These are phyloP conservation scores for Thamnophis elegans DNA, from an alignment of 2,797 vertebrate species.

Conservation along the genomic window DNA sequence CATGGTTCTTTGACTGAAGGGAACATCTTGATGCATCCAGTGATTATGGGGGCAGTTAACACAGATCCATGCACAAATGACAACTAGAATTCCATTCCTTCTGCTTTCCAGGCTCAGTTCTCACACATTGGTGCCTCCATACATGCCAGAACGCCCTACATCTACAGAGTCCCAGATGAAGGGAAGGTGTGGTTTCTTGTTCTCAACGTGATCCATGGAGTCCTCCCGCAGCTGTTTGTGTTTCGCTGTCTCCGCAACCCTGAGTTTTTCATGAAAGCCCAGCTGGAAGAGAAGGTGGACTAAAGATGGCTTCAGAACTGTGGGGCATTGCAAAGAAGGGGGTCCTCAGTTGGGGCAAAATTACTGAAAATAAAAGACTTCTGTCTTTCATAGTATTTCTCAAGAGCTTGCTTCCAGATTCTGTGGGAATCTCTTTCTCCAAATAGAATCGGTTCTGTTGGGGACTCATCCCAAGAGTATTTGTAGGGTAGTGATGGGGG, in stretches of 20 bases:
- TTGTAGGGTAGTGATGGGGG: neutral
- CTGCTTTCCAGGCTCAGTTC: conserved; percentile 85
- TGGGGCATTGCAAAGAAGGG: neutral
- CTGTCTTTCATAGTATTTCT: conserved; percentile 53
- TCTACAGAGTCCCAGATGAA: conserved; percentile 86
- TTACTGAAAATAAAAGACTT: conserved; percentile 60
- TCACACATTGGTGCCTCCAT: conserved; percentile 91
- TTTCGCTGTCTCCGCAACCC: conserved; percentile 84
- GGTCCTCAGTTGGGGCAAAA: neutral
- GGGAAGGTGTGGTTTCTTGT: conserved; percentile 81
- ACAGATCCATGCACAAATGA: neutral
- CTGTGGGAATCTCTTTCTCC: neutral
- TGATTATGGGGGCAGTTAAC: neutral
- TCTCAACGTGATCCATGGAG: conserved; percentile 82
- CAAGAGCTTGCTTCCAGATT: conserved; percentile 48
- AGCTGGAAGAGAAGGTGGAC: conserved; percentile 74
- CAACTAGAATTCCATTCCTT: conserved; percentile 32
- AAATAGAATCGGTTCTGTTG: neutral
- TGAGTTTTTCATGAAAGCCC: conserved; percentile 82
- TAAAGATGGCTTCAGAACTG: conserved; percentile 47
- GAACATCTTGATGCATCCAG: neutral
- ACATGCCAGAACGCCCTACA: conserved; percentile 91
- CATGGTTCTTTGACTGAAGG: neutral
- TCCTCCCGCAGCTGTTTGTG: conserved; percentile 87
- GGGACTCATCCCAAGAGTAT: neutral